Evolutionary conservation across 2,113 vertebrate genomes (phyloP).

Genomic region (Aegithalos caudatus): DNA sequence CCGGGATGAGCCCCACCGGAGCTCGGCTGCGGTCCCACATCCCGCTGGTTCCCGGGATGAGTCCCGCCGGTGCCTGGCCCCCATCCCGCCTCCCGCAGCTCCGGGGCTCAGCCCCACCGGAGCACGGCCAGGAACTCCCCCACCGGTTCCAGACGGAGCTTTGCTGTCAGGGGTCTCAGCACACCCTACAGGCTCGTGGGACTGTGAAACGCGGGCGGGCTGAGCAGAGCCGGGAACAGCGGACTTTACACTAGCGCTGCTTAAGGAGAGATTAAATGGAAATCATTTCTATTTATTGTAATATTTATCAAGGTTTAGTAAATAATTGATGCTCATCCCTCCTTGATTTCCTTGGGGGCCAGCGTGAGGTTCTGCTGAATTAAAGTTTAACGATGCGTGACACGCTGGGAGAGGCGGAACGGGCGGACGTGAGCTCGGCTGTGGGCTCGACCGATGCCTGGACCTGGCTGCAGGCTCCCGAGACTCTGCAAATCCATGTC

Average conservation of each 20-base stretch:
- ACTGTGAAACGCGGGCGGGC: accelerated
- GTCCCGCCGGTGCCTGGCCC: neutral
- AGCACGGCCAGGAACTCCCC: neutral
- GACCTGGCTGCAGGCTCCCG: accelerated
- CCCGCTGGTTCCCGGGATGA: neutral
- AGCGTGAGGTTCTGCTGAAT: neutral
- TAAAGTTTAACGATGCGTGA: neutral
- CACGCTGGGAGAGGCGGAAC: neutral
- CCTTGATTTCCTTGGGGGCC: conserved; percentile 48
- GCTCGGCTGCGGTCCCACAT: neutral
- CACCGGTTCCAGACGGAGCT: neutral
- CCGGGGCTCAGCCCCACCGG: neutral
- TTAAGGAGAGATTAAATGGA: conserved; percentile 39
- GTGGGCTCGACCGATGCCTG: neutral
- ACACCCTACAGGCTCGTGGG: accelerated
- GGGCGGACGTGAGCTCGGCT: neutral
- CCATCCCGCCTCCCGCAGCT: neutral
- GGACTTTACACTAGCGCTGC: accelerated
- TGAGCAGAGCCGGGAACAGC: neutral
- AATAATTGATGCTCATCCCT: conserved; percentile 47
- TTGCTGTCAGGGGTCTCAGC: neutral
- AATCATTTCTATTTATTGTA: conserved; percentile 36
- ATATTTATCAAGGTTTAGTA: conserved; percentile 58
- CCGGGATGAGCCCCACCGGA: neutral
- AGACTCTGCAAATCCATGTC: neutral